These are phyloP conservation scores for Rhabditoides inermis DNA, from an alignment of 2,888 invertebrate genomes.

Conservation along the genomic window DNA sequence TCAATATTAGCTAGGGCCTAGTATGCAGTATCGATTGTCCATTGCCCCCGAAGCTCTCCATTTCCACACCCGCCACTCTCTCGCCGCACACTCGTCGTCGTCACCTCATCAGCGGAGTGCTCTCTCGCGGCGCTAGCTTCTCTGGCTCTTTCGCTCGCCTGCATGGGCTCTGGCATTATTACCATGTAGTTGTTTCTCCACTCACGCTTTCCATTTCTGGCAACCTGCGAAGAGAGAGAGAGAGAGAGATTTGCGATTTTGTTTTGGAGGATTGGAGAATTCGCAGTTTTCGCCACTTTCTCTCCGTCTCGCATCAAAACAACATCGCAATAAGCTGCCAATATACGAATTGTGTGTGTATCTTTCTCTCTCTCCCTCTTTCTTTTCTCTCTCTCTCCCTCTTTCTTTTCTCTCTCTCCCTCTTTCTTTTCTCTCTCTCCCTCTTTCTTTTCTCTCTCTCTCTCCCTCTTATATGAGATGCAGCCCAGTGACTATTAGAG, in stretches of 20 bases:
- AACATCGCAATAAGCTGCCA: slow-evolving; percentile 1
- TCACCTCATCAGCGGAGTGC: background rate
- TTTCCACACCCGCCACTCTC: background rate
- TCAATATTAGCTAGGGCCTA: background rate
- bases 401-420: slow-evolving; percentile 1
- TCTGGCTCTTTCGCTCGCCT: background rate
- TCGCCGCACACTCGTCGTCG: background rate
- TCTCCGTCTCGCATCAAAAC: slow-evolving; percentile 1
- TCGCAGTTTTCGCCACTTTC: slow-evolving; percentile 1
- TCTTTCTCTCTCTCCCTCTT: slow-evolving; percentile 12
- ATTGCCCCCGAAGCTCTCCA: background rate
- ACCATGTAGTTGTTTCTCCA: background rate
- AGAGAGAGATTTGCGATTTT: background rate
- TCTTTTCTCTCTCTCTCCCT: slow-evolving; percentile 8
- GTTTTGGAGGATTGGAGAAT: background rate
- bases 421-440: slow-evolving; percentile 2
- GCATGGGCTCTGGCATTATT: background rate
- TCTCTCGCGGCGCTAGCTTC: background rate
- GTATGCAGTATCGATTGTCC: background rate
- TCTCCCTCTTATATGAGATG: slow-evolving; percentile 5
- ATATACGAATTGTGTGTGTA: background rate
- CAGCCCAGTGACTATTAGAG: background rate
- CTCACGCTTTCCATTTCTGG: too few relatives aligned
- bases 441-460: slow-evolving; percentile 5
- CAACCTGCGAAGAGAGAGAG: background rate